Evolutionary conservation across 1,140 invertebrate genomes (phyloP), one percentile per base, ranked within the genome.

Genomic region (Drosophila seguyi): DNA sequence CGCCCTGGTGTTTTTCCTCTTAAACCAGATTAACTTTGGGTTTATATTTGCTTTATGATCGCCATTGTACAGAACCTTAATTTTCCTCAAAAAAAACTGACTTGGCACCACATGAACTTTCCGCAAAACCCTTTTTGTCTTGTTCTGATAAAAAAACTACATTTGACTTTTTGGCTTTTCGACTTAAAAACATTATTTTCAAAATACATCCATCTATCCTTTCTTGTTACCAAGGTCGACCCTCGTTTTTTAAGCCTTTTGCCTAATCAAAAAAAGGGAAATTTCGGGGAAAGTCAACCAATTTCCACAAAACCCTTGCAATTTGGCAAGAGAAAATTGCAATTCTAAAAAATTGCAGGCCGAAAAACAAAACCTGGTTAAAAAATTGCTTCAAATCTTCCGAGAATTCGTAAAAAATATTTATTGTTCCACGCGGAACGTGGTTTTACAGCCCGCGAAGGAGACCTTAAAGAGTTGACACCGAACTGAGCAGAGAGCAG

Each of bases 101-200:
- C 22, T n/a, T 25, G 13, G 8, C 73, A 53, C 73, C 20, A 22
- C 62, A 39, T 76, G 74, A 68, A 56, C 56, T 44, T 22, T 52
- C 48, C 38, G 39, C 53, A 53, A 71, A 75, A 25, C 22, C 31
- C 27, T 47, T 63, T 42, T 75, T 74, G 34, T 41, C 45, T 45
- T 53, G 18, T 78, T 39, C n/a, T 53, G 38, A 53, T 81, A n/a
- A 73, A 72, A 67, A 74, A 67, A 55, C 25, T 53, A 44, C 18
- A 48, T 83, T 81, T 87, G 85, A 90, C 85, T 90, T 90, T 90
- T 81, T 90, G 85, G 81, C 85, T 90, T 90, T 85, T 81, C 85
- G 63, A 69, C 85, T 81, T 81, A 79, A 42, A 36, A 52, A 85
- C 52, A 42, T 27, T 22, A 48, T 48, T 42, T 41, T 8, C 18